These are phyloP conservation scores for Cyclopterus lumpus DNA, from an alignment of 2,797 vertebrate genomes.

Conservation along the genomic window DNA sequence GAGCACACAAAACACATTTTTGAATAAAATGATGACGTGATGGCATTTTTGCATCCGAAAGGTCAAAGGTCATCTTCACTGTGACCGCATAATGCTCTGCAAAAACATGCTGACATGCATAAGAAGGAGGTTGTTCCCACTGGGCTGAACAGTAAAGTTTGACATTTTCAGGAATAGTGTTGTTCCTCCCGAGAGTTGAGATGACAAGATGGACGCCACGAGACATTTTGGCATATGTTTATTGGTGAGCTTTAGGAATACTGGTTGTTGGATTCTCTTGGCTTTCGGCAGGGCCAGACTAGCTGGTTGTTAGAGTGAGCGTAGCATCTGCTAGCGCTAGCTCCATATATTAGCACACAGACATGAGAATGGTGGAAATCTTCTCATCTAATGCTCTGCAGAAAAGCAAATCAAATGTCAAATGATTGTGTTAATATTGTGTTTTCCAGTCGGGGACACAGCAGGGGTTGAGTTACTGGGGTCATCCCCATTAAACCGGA, in stretches of 20 bases:
- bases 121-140: background rate
- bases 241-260: background rate
- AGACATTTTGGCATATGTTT: background rate
- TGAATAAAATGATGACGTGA: background rate
- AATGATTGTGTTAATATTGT: background rate
- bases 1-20: background rate
- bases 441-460: background rate
- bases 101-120: background rate
- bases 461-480: background rate
- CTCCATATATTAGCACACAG: background rate
- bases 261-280: background rate
- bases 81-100: background rate
- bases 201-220: background rate
- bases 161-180: background rate
- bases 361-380: background rate
- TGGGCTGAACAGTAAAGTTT: background rate
- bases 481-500: background rate
- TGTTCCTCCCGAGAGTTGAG: background rate
- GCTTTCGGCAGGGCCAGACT: background rate
- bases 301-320: background rate
- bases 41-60: background rate
- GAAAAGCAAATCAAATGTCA: background rate
- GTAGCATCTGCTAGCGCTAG: background rate
- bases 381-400: background rate
- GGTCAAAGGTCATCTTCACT: constrained; percentile 2